Evolutionary conservation across 2,888 invertebrate species (phyloP).

Genomic region (Anarsia innoxiella): DNA sequence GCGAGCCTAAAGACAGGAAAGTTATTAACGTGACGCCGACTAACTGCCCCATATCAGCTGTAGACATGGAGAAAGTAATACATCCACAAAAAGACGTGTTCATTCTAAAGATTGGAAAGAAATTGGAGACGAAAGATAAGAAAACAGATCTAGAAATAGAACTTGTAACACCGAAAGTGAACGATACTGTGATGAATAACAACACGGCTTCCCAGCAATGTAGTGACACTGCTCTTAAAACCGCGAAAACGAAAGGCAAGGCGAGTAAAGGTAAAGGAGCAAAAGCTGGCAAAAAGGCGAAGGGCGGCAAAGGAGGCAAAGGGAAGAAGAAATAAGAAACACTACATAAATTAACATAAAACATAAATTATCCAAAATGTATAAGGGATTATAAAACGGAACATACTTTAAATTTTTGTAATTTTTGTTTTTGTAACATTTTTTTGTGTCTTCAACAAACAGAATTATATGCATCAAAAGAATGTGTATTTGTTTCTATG

Average conservation of each 20-base stretch:
- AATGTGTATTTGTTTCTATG: too few species aligned
- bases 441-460: too few species aligned
- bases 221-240: constrained; percentile 31
- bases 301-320: constrained; percentile 20
- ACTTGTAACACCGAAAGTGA: constrained; percentile 57
- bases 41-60: constrained; percentile 47
- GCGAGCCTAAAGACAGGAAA: constrained; percentile 32
- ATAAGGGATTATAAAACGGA: too few species aligned
- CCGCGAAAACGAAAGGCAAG: constrained; percentile 20
- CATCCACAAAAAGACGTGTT: constrained; percentile 62
- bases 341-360: too few species aligned
- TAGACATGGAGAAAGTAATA: constrained; percentile 48
- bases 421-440: too few species aligned
- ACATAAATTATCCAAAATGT: too few species aligned
- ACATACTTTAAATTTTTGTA: too few species aligned
- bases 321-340: constrained; percentile 18
- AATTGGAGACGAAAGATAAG: constrained; percentile 60
- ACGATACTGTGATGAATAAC: constrained; percentile 29
- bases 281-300: neutral
- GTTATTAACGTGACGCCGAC: constrained; percentile 58
- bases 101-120: constrained; percentile 65
- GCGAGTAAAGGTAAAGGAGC: constrained; percentile 21
- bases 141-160: constrained; percentile 68
- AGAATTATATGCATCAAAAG: too few species aligned
- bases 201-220: constrained; percentile 43